Conservation (phyloP, 2,113 vertebrate genomes). For the Excalfactoria chinensis region DNA sequence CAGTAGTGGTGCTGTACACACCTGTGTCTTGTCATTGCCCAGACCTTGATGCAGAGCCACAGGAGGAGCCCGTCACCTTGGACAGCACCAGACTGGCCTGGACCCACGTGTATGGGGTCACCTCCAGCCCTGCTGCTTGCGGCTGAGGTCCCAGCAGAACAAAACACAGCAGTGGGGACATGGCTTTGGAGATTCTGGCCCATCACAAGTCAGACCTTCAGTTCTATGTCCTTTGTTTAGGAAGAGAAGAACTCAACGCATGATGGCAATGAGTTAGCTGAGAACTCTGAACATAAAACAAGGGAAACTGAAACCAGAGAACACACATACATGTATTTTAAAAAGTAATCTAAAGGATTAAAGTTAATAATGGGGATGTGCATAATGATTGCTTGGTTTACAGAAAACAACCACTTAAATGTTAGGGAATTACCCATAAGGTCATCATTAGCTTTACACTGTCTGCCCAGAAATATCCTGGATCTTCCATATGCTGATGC, state of each 20-base stretch:
- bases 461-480: background rate
- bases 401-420: background rate
- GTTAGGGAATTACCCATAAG: background rate
- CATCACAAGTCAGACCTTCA: background rate
- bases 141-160: background rate
- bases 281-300: background rate
- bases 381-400: background rate
- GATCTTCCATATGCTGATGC: background rate
- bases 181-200: background rate
- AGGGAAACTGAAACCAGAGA: background rate
- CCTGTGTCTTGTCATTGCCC: accelerated
- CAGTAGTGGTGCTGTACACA: background rate
- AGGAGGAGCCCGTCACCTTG: background rate
- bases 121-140: background rate
- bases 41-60: accelerated
- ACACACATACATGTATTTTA: background rate
- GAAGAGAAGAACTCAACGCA: background rate
- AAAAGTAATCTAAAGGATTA: background rate
- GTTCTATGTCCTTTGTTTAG: background rate
- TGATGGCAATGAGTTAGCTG: background rate
- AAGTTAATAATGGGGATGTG: background rate
- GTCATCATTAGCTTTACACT: background rate
- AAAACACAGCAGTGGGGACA: background rate
- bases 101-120: no score
- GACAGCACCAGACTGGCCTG: constrained; percentile 29